phyloP scores from a whole-genome alignment of 2,888 invertebrate genomes.

The Cryptocheilus praepositus region DNA sequence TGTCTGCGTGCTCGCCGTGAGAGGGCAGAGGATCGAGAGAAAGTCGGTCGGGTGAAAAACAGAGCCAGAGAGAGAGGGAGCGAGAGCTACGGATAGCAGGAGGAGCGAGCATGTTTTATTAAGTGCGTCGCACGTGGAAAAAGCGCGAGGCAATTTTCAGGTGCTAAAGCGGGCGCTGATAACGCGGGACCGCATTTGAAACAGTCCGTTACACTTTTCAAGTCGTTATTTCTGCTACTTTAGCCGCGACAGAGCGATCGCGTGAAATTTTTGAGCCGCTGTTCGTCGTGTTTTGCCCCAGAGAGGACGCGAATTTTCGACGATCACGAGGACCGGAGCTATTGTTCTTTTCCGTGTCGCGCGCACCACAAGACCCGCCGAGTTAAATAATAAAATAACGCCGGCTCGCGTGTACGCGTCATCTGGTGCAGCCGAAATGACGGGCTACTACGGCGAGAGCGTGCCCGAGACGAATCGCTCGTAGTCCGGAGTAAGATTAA shows the following conservation, averaged over 20 bases:
- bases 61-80: slow-evolving; percentile 18
- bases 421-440: too few species aligned
- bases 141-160: slow-evolving; percentile 71
- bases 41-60: background rate
- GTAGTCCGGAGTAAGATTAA: slow-evolving; percentile 1
- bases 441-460: background rate
- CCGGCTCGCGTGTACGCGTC: too few species aligned
- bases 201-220: slow-evolving; percentile 61
- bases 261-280: slow-evolving; percentile 1
- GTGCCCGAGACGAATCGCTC: slow-evolving; percentile 2
- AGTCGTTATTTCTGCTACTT: slow-evolving; percentile 46
- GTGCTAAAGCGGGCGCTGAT: slow-evolving; percentile 69
- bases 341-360: too few species aligned
- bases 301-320: too few species aligned
- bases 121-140: slow-evolving; percentile 70
- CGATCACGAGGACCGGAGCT: too few species aligned
- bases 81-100: slow-evolving; percentile 47
- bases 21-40: slow-evolving; percentile 2
- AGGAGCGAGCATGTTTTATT: slow-evolving; percentile 70
- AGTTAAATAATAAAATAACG: too few species aligned
- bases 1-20: slow-evolving; percentile 11
- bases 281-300: too few species aligned
- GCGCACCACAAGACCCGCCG: too few species aligned
- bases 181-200: slow-evolving; percentile 63
- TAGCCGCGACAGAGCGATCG: slow-evolving; percentile 8